Conservation (phyloP, 2,797 vertebrate genomes). For the Etheostoma perlongum region DNA sequence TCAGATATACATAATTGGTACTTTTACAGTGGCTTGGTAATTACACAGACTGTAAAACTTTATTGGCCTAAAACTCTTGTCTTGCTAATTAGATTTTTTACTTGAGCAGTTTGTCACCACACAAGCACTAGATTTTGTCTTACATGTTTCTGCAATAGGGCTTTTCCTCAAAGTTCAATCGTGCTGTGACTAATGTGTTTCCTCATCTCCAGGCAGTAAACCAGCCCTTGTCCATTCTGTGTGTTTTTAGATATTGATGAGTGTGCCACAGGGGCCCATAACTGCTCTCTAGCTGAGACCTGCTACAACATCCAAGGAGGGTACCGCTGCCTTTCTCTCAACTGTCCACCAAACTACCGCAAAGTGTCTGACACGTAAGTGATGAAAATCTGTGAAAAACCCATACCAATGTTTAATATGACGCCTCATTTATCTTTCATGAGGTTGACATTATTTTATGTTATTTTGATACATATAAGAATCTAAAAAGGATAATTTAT, state of each 20-base stretch:
- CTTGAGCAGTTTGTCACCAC: constrained; percentile 22
- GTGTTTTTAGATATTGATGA: constrained; percentile 92
- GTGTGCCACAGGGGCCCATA: constrained; percentile 91
- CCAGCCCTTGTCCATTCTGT: constrained; percentile 23
- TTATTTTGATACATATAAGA: neutral
- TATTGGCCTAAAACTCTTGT: constrained; percentile 57
- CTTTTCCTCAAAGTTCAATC: constrained; percentile 23
- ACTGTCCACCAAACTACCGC: constrained; percentile 93
- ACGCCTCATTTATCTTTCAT: neutral
- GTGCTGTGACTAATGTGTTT: constrained; percentile 14
- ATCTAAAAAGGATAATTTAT: neutral
- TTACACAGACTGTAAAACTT: constrained; percentile 64
- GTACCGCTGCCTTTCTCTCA: constrained; percentile 92
- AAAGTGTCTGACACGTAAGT: constrained; percentile 93
- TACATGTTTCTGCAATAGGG: constrained; percentile 18
- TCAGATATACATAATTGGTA: constrained; percentile 63
- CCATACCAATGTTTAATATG: neutral
- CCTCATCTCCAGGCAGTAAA: constrained; percentile 27
- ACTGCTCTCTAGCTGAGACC: constrained; percentile 91
- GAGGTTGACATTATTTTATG: neutral
- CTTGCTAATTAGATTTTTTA: constrained; percentile 54
- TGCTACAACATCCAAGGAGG: constrained; percentile 96
- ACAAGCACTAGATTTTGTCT: constrained; percentile 22
- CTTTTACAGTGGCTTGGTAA: constrained; percentile 49
- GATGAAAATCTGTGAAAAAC: neutral